These are phyloP conservation scores for Pipistrellus nathusii DNA, from an alignment of 2,797 vertebrate species.

Conservation along the genomic window DNA sequence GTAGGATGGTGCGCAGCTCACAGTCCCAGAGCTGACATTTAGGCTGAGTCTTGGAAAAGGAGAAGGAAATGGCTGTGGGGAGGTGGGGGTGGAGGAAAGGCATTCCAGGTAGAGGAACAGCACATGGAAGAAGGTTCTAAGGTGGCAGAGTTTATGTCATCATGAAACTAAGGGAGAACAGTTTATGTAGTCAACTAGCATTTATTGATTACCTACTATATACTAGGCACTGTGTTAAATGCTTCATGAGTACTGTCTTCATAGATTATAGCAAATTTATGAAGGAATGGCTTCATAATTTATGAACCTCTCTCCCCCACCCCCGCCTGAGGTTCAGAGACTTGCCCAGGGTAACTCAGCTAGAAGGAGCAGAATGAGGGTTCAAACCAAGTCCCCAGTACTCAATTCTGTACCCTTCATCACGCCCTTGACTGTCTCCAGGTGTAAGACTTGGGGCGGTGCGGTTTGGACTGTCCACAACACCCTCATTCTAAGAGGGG, in stretches of 20 bases:
- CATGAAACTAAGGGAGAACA: background rate
- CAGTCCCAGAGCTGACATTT: background rate
- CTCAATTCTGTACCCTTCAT: background rate
- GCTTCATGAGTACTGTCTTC: fast-evolving
- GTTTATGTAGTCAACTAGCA: background rate
- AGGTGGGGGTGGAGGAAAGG: background rate
- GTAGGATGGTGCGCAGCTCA: background rate
- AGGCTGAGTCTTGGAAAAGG: background rate
- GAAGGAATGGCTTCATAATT: too few species aligned
- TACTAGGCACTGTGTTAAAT: background rate
- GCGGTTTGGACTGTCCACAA: background rate
- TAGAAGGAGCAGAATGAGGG: background rate
- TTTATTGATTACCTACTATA: background rate
- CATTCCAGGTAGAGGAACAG: background rate
- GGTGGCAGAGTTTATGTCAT: background rate
- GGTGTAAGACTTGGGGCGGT: background rate
- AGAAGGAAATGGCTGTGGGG: background rate
- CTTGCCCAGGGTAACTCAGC: background rate
- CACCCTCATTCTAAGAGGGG: background rate
- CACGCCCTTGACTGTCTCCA: background rate
- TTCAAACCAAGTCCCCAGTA: background rate
- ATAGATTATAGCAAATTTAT: background rate
- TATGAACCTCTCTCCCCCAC: too few species aligned
- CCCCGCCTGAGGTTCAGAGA: background rate
- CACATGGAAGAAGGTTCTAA: background rate